Percentiles rank a stretch among this genome's conserved stretches.
Conservation (phyloP, 2,888 invertebrate genomes). For the Acronicta psi region DNA sequence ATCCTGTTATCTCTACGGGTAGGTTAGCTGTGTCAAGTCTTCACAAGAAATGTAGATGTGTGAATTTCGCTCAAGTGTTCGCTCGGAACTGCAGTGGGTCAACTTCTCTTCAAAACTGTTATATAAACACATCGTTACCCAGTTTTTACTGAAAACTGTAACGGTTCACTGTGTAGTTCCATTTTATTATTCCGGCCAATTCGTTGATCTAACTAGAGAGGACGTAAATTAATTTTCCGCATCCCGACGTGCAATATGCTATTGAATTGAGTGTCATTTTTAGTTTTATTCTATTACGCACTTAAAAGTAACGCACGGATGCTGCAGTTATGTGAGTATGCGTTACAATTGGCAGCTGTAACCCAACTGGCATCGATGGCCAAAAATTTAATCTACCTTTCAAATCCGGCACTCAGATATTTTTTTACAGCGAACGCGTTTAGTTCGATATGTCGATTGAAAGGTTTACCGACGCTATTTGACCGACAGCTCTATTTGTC, state of each 20-base stretch:
- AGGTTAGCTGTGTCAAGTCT: constrained; percentile 12
- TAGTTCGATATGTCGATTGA: constrained; percentile 50
- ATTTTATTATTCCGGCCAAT: constrained; percentile 5
- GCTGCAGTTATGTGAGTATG: constrained; percentile 26
- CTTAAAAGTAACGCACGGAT: constrained; percentile 26
- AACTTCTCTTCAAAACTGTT: not conserved
- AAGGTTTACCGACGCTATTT: constrained; percentile 55
- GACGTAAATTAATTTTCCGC: constrained; percentile 18
- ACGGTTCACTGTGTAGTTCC: not conserved
- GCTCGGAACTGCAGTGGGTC: not conserved
- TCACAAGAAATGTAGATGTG: constrained; percentile 8
- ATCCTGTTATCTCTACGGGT: constrained; percentile 31
- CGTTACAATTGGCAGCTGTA: constrained; percentile 36
- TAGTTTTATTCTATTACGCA: constrained; percentile 41
- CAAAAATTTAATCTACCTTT: constrained; percentile 52
- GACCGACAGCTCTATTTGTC: constrained; percentile 62
- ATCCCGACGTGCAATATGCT: constrained; percentile 2
- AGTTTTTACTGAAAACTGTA: not conserved
- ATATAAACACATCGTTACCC: not conserved
- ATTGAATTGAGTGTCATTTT: constrained; percentile 38
- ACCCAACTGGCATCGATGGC: constrained; percentile 19
- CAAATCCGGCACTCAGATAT: constrained; percentile 42
- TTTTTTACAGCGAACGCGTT: constrained; percentile 47
- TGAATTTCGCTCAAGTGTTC: not conserved
- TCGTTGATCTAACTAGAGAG: not conserved